Evolutionary conservation across 1,140 invertebrate genomes (phyloP).

Genomic region (Tachypleus tridentatus): DNA sequence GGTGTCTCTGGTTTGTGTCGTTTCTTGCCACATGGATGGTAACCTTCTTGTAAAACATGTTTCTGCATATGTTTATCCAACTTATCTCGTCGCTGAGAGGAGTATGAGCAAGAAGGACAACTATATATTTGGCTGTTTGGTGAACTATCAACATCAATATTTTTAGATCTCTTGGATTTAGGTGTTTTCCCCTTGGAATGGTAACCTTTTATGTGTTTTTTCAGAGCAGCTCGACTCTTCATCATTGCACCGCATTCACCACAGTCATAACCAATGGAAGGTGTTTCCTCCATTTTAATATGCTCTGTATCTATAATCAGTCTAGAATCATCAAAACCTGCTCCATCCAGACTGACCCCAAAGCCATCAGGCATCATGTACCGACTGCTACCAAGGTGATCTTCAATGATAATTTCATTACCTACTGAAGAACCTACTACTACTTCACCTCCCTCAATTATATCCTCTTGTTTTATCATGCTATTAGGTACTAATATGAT

Average conservation of each 20-base stretch:
- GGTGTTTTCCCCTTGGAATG: slow-evolving; percentile 17
- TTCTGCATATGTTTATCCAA: slow-evolving; percentile 29
- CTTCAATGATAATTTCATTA: slow-evolving; percentile 21
- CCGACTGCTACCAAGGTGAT: slow-evolving; percentile 10
- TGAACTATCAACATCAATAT: slow-evolving; percentile 1
- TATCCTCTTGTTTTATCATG: slow-evolving; percentile 22
- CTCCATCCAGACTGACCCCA: slow-evolving; percentile 8
- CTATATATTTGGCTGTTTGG: slow-evolving; percentile 16
- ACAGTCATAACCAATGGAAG: slow-evolving; percentile 24
- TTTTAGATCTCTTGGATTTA: slow-evolving; percentile 16
- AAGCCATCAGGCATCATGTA: slow-evolving; percentile 7
- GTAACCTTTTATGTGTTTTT: slow-evolving; percentile 26
- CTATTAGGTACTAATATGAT: slow-evolving; percentile 21
- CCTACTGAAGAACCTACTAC: slow-evolving; percentile 19
- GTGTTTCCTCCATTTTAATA: slow-evolving; percentile 7
- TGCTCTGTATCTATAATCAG: slow-evolving; percentile 13
- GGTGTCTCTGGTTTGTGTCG: slow-evolving; percentile 26
- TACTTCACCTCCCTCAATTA: slow-evolving; percentile 22
- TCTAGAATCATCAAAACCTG: slow-evolving; percentile 13
- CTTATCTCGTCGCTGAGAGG: slow-evolving; percentile 24
- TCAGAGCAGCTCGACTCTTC: slow-evolving; percentile 22
- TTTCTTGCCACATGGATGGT: slow-evolving; percentile 29
- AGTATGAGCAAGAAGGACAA: slow-evolving; percentile 28
- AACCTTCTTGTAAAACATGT: slow-evolving; percentile 28
- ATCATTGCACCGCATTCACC: slow-evolving; percentile 27